phyloP scores from a whole-genome alignment of 2,113 vertebrate genomes.

The Amphiprion percula region DNA sequence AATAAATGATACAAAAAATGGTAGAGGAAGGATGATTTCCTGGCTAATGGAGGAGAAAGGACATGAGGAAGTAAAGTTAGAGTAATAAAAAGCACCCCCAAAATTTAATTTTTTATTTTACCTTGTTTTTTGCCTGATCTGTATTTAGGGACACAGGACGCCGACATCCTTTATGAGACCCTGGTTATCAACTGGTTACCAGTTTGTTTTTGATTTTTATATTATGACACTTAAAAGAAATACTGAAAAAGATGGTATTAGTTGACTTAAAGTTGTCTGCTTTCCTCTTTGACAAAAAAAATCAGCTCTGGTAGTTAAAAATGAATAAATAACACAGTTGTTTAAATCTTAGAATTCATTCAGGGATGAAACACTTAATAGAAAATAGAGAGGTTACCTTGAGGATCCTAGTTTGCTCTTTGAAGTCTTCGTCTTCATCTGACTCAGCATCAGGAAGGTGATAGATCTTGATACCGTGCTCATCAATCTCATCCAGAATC shows the following conservation, averaged over 20 bases:
- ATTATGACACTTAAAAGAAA: neutral
- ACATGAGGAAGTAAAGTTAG: no score
- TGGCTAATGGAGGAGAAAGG: no score
- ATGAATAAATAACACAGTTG: no score
- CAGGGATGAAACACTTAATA: neutral
- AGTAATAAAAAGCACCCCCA: no score
- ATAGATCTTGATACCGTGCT: slow-evolving; percentile 98
- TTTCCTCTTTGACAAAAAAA: neutral
- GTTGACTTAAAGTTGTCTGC: neutral
- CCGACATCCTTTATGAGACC: no score
- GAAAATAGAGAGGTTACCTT: slow-evolving; percentile 84
- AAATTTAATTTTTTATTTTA: no score
- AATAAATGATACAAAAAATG: no score
- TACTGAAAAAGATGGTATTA: neutral
- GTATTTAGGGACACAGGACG: no score
- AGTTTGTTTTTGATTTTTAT: no score
- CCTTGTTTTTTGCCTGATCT: no score
- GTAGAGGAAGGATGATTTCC: no score
- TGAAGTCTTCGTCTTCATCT: slow-evolving; percentile 98
- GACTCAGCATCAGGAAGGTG: slow-evolving; percentile 98
- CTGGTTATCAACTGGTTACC: no score
- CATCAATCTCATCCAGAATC: slow-evolving; percentile 98
- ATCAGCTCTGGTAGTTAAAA: neutral
- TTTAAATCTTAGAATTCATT: neutral
- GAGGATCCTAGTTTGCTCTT: slow-evolving; percentile 96